phyloP scores from a whole-genome alignment of 2,113 vertebrate species.

The Oplegnathus fasciatus region DNA sequence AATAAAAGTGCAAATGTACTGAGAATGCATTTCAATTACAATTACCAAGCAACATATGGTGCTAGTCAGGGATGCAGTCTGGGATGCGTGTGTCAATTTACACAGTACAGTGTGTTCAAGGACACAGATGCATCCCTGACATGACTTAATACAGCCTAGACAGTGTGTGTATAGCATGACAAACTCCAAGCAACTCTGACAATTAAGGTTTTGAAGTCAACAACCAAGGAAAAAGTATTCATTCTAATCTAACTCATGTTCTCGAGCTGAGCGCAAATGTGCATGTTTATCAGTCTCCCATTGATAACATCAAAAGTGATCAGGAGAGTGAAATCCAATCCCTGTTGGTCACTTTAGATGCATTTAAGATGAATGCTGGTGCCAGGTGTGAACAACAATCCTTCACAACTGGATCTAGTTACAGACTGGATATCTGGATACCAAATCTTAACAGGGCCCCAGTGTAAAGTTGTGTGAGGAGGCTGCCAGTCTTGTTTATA shows the following conservation, averaged over 20 bases:
- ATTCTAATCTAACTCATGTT: neutral
- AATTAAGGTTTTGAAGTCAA: neutral
- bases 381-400: neutral
- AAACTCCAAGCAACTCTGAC: neutral
- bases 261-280: neutral
- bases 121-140: neutral
- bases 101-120: neutral
- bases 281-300: neutral
- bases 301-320: neutral
- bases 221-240: neutral
- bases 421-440: neutral
- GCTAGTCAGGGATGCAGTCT: neutral
- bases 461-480: neutral
- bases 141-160: neutral
- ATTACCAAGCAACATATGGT: neutral
- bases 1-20: neutral
- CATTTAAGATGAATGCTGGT: neutral
- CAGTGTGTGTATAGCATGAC: neutral
- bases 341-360: constrained; percentile 1
- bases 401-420: neutral
- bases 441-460: neutral
- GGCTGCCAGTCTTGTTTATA: constrained; percentile 6
- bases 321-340: constrained; percentile 10
- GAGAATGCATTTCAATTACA: neutral
- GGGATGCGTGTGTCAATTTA: neutral